Evolutionary conservation across 2,797 vertebrate genomes (phyloP).

Genomic region (Brotula barbata): DNA sequence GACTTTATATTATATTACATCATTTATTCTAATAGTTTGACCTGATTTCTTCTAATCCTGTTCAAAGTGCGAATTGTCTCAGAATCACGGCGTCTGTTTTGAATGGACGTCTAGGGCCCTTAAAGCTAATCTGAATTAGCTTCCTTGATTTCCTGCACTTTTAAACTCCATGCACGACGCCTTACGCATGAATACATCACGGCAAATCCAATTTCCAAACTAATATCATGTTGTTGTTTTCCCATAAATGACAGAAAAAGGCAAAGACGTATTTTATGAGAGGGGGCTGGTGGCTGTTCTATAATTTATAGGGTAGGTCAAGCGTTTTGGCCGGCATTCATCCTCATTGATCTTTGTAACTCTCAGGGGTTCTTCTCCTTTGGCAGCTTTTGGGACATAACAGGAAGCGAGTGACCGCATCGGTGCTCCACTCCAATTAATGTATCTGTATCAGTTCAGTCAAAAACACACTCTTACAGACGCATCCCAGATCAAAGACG

Average conservation of each 20-base stretch:
- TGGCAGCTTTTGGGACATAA: slow-evolving; percentile 28
- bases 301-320: slow-evolving; percentile 48
- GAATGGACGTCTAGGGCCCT: too few species aligned
- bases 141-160: background rate
- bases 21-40: slow-evolving; percentile 5
- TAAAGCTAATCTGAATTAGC: too few species aligned
- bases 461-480: background rate
- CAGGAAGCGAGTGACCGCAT: slow-evolving; percentile 21
- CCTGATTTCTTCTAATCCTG: slow-evolving; percentile 1
- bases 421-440: slow-evolving; percentile 18
- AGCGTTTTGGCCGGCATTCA: slow-evolving; percentile 45
- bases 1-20: slow-evolving; percentile 1
- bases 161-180: background rate
- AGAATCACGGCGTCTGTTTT: background rate
- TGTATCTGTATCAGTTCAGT: slow-evolving; percentile 12
- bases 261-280: slow-evolving; percentile 15
- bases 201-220: slow-evolving; percentile 4
- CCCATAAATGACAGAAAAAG: slow-evolving; percentile 12
- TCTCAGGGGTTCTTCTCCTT: slow-evolving; percentile 42
- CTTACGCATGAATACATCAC: background rate
- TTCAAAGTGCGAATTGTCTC: background rate
- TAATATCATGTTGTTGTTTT: slow-evolving; percentile 17
- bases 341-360: slow-evolving; percentile 55
- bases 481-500: background rate
- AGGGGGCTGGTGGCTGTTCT: slow-evolving; percentile 18